Evolutionary conservation across 1,140 invertebrate species (phyloP).

Genomic region (Coptotermes formosanus): DNA sequence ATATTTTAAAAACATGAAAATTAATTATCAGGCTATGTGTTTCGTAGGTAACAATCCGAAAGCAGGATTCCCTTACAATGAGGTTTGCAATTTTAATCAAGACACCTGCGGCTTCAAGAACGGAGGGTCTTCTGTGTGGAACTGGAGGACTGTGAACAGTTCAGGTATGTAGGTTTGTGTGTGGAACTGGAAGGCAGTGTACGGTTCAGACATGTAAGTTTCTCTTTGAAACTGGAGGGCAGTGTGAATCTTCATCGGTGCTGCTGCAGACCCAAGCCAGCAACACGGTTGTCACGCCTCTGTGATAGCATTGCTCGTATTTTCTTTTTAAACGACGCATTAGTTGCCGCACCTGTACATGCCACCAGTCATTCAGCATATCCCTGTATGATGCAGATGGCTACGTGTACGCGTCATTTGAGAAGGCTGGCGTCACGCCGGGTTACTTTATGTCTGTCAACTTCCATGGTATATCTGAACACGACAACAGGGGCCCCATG

Average conservation of each 20-base stretch:
- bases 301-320: too few relatives aligned
- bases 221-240: too few relatives aligned
- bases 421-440: conserved; percentile 34
- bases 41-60: conserved; percentile 37
- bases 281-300: too few relatives aligned
- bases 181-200: too few relatives aligned
- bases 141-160: conserved; percentile 38
- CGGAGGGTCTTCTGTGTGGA: conserved; percentile 39
- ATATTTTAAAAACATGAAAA: too few relatives aligned
- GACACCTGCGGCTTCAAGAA: conserved; percentile 42
- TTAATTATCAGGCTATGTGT: neutral
- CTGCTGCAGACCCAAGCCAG: too few relatives aligned
- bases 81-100: conserved; percentile 39
- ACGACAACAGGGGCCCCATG: conserved; percentile 31
- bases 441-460: conserved; percentile 39
- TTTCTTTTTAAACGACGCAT: too few relatives aligned
- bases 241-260: too few relatives aligned
- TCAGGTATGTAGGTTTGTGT: conserved; percentile 33
- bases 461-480: conserved; percentile 34
- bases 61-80: conserved; percentile 39
- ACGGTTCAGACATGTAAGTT: too few relatives aligned
- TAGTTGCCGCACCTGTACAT: too few relatives aligned
- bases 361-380: too few relatives aligned
- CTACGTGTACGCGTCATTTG: conserved; percentile 38
- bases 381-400: conserved; percentile 36